Evolutionary conservation across 2,113 vertebrate genomes (phyloP), one percentile per base, ranked within the genome.

Genomic region (Mesocricetus auratus): DNA sequence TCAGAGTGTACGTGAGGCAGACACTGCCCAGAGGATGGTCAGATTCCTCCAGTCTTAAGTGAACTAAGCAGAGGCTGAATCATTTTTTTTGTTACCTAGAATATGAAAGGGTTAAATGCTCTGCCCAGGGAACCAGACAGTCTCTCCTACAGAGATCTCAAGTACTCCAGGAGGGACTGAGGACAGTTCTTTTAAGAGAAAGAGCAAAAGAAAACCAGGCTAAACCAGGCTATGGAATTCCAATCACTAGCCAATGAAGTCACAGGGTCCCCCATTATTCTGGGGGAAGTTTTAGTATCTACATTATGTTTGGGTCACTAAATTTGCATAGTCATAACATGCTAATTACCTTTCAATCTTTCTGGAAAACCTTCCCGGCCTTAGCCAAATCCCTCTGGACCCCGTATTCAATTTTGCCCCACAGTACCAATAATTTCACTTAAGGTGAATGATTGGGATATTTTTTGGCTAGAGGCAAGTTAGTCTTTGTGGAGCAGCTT

Each of bases 301-400:
- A 66, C 16, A 29, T 89, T 97, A 95, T 95, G 85, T 96, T 97
- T 96, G 82, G 73, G 56, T 86, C 90, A 26, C 73, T 87, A 89
- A 86, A 97, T 96, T 96, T 97, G 95, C 95, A 96, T 94, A 89
- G 64, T 87, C 74, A 91, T 92, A 95, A 75, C 92, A 95, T 94
- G 78, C 92, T 95, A 96, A 91, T 96, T 98, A 88, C 90, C 78
- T 96, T 29, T 96, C 77, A 97, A 79, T 94, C 91, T 97, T 97
- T 96, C 92, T 94, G 95, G 90, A 91, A 97, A 96, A 97, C 92
- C 58, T 97, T 94, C 42, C 86, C 89, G 90, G 92, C 90, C 86
- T 97, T 91, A 95, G 94, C 56, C 21, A 73, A 95, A 94, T 97
- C 93, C 88, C 96, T 97, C 62, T 83, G 88, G 93, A 95, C 95